Base-by-base conservation (phyloP, 2,113 vertebrate genomes). In the Pterocles gutturalis region DNA sequence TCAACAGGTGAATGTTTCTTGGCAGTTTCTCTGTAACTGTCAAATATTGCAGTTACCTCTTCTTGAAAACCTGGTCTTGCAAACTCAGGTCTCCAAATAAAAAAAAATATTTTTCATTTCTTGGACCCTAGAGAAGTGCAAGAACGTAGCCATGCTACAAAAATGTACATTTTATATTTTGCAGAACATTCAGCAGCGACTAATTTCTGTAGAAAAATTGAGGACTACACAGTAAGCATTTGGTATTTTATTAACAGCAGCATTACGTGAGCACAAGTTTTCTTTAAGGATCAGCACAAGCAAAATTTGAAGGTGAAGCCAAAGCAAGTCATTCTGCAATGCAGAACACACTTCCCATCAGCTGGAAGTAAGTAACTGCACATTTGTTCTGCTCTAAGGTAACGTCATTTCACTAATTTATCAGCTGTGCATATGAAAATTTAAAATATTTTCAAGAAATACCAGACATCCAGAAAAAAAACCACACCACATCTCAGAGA, bases 401-500 rank as follows among this genome's bases (percentile, higher is more conserved):
- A 45, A 3, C 8, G 34, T 5, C 36, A 65, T 54, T 13, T 90
- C 62, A 36, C 61, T 79, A n/a, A 46, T 29, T 72, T 65, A 72
- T 28, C 57, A 85, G 38, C 24, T 72, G 12, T 3, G 31, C 38
- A 51, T 81, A 9, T 8, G 55, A 79, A 85, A 83, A 72, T 28
- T 33, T 9, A 10, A 53, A 61, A 45, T 22, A 53, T 54, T 53
- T 80, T 36, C 16, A 22, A 45, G 33, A 86, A 67, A 48, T 15
- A 76, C 5, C 43, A 48, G 29, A 29, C 22, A 77, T 17, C 24
- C 58, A 76, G 33, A 33, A 91, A 31, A 31, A 88, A 31, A 45
- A 13, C 0, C 0, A 1, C 11, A 53, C 5, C 7, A 3, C 10
- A 17, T n/a, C 38, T 58, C n/a, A 83, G 41, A 55, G 15, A 49